Percentiles rank a stretch among this genome's conserved stretches.
phyloP scores from a whole-genome alignment of 2,888 invertebrate species.

The Lasioglossum malachurum region DNA sequence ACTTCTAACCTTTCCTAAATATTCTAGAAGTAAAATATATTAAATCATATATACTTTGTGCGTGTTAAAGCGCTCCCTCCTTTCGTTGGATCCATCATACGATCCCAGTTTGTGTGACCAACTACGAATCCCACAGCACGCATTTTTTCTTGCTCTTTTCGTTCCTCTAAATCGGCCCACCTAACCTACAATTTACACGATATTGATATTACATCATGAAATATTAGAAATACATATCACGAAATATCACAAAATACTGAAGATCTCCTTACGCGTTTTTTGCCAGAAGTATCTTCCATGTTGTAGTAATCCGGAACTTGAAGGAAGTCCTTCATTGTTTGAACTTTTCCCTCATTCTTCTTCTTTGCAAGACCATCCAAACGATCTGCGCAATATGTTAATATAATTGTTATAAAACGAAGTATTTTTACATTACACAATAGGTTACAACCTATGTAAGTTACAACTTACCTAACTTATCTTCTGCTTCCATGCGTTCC shows the following conservation, averaged over 20 bases:
- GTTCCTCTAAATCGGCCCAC: conserved; percentile 99
- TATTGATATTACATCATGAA: not conserved
- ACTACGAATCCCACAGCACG: conserved; percentile 98
- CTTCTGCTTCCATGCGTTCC: conserved; percentile 83
- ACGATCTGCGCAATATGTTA: conserved; percentile 89
- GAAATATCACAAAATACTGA: not conserved
- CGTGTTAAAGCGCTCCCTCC: conserved; percentile 96
- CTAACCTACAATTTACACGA: conserved; percentile 89
- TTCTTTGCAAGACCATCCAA: conserved; percentile 95
- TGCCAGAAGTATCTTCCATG: conserved; percentile 88
- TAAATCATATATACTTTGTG: conserved; percentile 93
- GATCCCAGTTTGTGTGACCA: conserved; percentile 98
- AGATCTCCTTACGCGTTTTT: conserved; percentile 92
- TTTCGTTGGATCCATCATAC: conserved; percentile 96
- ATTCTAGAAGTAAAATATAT: conserved; percentile 52
- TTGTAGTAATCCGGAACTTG: conserved; percentile 92
- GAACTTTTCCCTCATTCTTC: conserved; percentile 87
- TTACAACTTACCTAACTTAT: conserved; percentile 80
- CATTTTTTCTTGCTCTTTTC: conserved; percentile 95
- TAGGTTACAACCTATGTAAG: too few species aligned
- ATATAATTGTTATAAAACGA: not conserved
- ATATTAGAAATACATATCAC: not conserved
- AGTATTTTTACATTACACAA: too few species aligned
- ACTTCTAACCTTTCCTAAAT: conserved; percentile 44
- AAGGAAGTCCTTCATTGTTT: conserved; percentile 96